phyloP scores from a whole-genome alignment of 2,888 invertebrate genomes.

The Antheraea yamamai region DNA sequence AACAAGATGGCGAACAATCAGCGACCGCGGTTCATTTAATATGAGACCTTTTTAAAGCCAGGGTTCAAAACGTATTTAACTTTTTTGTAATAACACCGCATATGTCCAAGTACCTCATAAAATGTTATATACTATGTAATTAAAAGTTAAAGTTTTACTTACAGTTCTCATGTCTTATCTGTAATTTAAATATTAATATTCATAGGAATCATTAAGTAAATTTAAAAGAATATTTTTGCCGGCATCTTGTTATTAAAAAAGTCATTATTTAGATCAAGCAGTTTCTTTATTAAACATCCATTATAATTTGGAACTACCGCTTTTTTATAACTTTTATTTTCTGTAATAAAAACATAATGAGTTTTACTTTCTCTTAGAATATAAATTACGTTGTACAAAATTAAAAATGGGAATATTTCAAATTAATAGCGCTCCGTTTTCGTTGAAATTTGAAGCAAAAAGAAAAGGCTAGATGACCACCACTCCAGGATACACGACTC shows the following conservation, averaged over 20 bases:
- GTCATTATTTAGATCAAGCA: slow-evolving; percentile 21
- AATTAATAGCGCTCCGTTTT: slow-evolving; percentile 7
- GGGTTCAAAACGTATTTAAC: too few relatives aligned
- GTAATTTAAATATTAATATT: background rate
- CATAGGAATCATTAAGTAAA: background rate
- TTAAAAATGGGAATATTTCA: slow-evolving; percentile 12
- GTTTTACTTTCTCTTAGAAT: slow-evolving; percentile 18
- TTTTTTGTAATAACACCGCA: too few relatives aligned
- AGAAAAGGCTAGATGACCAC: background rate
- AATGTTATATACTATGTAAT: too few relatives aligned
- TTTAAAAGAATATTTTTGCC: background rate
- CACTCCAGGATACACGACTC: slow-evolving; percentile 28
- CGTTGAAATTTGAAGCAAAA: background rate
- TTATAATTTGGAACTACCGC: slow-evolving; percentile 17
- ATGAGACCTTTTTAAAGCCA: too few relatives aligned
- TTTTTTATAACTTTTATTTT: slow-evolving; percentile 21
- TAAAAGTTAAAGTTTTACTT: too few relatives aligned
- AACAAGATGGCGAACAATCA: too few relatives aligned
- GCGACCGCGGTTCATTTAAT: too few relatives aligned
- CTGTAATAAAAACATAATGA: slow-evolving; percentile 23
- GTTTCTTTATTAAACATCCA: slow-evolving; percentile 4
- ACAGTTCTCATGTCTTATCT: background rate
- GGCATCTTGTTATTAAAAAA: slow-evolving; percentile 21
- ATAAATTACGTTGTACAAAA: slow-evolving; percentile 20
- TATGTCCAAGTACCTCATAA: too few relatives aligned